Base-by-base conservation (phyloP, 2,113 vertebrate genomes). In the Xenopus borealis region DNA sequence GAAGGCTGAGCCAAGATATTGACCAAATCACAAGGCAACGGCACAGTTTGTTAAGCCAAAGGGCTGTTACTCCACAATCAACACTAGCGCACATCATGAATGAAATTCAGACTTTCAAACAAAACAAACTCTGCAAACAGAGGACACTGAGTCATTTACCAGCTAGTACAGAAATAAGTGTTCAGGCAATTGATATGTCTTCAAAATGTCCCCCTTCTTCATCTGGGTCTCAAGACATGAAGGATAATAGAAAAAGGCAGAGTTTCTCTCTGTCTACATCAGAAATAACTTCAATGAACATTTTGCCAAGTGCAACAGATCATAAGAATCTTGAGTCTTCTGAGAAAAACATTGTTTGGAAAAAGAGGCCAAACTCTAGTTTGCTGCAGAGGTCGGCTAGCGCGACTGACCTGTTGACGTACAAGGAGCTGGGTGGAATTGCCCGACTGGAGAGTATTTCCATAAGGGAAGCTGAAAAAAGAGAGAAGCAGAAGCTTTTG, bases 381-480 rank as follows among this genome's bases (percentile, higher is more conserved):
- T 16, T 71, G n/a, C 58, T 46, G 12, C 27, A 57, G 10, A 78
- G n/a, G n/a, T 11, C 50, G 10, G 20, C 10, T n/a, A 52, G 20
- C 45, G 68, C 23, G 10, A 46, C 76, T 50, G 79, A 72, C 18
- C 11, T 89, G 27, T 14, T 83, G 55, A 92, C 92, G 1, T 79
- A 90, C 52, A 78, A 86, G 78, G 81, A 89, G 82, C 84, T 92
- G 71, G 89, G 85, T 53, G 72, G 85, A 23, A 86, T 92, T 0
- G 86, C 90, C 10, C 72, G 83, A 1, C 91, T 92, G 19, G 90
- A 93, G 82, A 85, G 82, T 44, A 93, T 92, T 68, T 90, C 85
- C 10, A 78, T 87, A 16, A 91, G 87, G 59, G 86, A 92, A 79
- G 69, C 83, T 67, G 82, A 66, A 17, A 80, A 64, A 46, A 83